Evolutionary conservation across 2,113 vertebrate genomes (phyloP), one percentile per base, ranked within the genome.

Genomic region (Melanotaenia duboulayi): DNA sequence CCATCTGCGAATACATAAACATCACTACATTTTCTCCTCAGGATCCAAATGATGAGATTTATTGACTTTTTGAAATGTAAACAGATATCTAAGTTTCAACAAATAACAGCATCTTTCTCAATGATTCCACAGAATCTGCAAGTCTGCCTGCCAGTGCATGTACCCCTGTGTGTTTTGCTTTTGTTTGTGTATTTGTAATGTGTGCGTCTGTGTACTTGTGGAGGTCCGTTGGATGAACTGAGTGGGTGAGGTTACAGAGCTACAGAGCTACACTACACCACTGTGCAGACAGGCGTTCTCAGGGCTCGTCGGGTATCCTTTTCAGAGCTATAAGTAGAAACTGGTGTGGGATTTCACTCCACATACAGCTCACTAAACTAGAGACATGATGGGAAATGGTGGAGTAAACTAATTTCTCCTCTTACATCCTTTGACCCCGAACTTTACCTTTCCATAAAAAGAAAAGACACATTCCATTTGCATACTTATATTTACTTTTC

Each of bases 311-410:
- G 66, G 64, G 86, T 87, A 89, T 94, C 92, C 65, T 80, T 94
- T 93, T 91, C 92, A 90, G 70, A 80, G 90, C 92, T 94, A 94
- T 89, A 94, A 91, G 90, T 93, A 92, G 93, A 80, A 91, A 87
- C 85, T 52, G 80, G 93, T 89, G 87, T 93, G 87, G 77, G 85
- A 86, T 94, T 93, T 91, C 92, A 90, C 76, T 62, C 52, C 19
- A 65, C 81, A 82, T 73, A 69, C 80, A 60, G 71, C 85, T 64
- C 80, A 58, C 79, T 74, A 71, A 72, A 71, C 61, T 62, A 68
- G 82, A 66, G 65, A 81, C 87, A 91, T 90, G 71, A 85, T 85
- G 81, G 91, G 80, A 83, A 86, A 82, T 62, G 62, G 69, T 73
- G 78, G 76, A 67, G 67, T 80, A 72, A 89, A 87, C 68, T 81